Evolutionary conservation across 2,113 vertebrate species (phyloP).

Genomic region (Epinephelus moara): DNA sequence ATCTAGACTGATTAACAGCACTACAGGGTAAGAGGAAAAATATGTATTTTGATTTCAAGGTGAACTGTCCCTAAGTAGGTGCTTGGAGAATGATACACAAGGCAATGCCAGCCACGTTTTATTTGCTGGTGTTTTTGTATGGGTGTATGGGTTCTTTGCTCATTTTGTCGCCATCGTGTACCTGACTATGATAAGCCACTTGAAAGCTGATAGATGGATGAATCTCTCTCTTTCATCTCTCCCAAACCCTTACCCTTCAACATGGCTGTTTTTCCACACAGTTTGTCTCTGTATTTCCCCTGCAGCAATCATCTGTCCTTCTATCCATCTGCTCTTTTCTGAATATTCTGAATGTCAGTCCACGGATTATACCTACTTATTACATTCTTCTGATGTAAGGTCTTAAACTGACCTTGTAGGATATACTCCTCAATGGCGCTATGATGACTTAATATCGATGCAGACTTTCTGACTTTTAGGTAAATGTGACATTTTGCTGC

Average conservation of each 20-base stretch:
- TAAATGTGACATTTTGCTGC: neutral
- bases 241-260: neutral
- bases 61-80: neutral
- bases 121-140: neutral
- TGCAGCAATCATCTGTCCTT: neutral
- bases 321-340: constrained; percentile 17
- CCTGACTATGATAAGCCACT: neutral
- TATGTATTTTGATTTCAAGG: too few species aligned
- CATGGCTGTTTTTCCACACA: neutral
- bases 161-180: neutral
- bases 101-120: too few species aligned
- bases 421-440: neutral
- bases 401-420: neutral
- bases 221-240: constrained; percentile 14
- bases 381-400: neutral
- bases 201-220: neutral
- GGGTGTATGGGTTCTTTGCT: neutral
- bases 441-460: neutral
- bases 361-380: neutral
- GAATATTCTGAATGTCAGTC: neutral
- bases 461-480: neutral
- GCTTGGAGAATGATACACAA: neutral
- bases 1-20: too few species aligned
- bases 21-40: too few species aligned
- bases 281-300: neutral